These are phyloP conservation scores for Agonum fuliginosum DNA, from an alignment of 2,888 invertebrate species.

Conservation along the genomic window DNA sequence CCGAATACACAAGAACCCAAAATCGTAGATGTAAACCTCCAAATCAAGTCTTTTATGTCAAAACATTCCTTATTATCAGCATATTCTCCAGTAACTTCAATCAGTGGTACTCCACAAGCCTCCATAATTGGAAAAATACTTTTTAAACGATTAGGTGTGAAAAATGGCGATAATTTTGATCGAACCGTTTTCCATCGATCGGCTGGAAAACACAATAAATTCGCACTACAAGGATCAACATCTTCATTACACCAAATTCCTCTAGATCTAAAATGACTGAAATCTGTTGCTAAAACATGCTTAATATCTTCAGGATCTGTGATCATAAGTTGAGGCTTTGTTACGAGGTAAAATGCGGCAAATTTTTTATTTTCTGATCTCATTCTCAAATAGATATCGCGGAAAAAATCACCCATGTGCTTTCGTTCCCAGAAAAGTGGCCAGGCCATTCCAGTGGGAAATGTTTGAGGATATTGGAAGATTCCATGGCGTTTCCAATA, in stretches of 20 bases:
- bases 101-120: constrained; percentile 27
- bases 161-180: constrained; percentile 43
- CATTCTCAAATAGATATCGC: constrained; percentile 16
- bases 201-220: constrained; percentile 24
- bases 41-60: constrained; percentile 39
- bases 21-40: constrained; percentile 41
- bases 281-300: constrained; percentile 44
- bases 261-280: constrained; percentile 36
- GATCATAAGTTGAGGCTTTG: constrained; percentile 35
- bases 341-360: constrained; percentile 39
- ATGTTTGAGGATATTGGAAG: constrained; percentile 33
- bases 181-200: constrained; percentile 44
- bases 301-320: constrained; percentile 53
- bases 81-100: constrained; percentile 34
- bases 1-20: constrained; percentile 47
- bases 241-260: constrained; percentile 44
- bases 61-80: constrained; percentile 29
- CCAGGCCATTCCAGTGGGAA: constrained; percentile 42
- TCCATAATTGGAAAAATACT: constrained; percentile 26
- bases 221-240: constrained; percentile 43
- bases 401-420: constrained; percentile 19
- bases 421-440: constrained; percentile 33
- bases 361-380: not conserved
- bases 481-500: constrained; percentile 51
- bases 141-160: constrained; percentile 40